Conservation (phyloP, 37 sponge, comb jelly and placozoan genomes). For the Theonella swinhoei region DNA sequence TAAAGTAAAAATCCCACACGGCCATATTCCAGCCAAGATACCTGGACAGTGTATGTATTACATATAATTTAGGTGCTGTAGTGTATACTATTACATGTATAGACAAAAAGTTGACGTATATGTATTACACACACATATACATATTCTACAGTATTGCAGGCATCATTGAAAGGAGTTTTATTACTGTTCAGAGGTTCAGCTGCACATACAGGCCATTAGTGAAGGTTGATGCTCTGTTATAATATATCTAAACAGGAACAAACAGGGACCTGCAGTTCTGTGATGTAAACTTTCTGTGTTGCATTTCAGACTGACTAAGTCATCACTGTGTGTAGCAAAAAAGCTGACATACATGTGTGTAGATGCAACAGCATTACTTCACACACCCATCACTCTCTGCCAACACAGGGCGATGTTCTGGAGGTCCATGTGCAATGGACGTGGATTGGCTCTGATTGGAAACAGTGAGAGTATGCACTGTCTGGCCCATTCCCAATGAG, state of each 20-base stretch:
- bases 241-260: background rate
- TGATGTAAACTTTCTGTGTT: slow-evolving; percentile 35
- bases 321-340: too few relatives aligned
- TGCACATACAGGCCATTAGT: too few relatives aligned
- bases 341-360: too few relatives aligned
- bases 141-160: too few relatives aligned
- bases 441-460: too few relatives aligned
- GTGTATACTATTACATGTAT: background rate
- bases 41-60: slow-evolving; percentile 8
- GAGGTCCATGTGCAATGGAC: background rate
- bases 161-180: too few relatives aligned
- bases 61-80: too few relatives aligned
- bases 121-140: too few relatives aligned
- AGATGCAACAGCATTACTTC: too few relatives aligned
- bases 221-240: background rate
- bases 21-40: slow-evolving; percentile 34
- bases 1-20: slow-evolving; percentile 32
- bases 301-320: too few relatives aligned
- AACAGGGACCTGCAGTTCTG: slow-evolving; percentile 15
- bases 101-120: too few relatives aligned
- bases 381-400: background rate
- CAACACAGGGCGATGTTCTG: background rate
- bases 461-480: slow-evolving; percentile 7
- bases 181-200: too few relatives aligned
- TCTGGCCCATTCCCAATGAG: slow-evolving; percentile 8